Conservation (phyloP, 53 echinoderm and acorn worm species). For the Crossaster papposus region DNA sequence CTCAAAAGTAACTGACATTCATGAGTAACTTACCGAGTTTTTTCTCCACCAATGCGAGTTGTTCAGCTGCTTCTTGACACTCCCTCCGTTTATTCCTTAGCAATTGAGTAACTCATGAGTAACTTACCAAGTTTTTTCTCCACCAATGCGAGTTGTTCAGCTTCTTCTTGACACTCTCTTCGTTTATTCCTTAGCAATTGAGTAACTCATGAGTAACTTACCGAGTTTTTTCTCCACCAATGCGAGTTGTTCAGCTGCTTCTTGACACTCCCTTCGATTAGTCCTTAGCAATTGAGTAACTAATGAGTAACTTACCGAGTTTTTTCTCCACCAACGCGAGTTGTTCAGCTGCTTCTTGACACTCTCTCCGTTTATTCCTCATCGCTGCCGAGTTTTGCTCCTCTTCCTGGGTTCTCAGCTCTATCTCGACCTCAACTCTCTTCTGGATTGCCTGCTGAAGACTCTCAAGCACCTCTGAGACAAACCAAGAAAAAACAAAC, state of each 20-base stretch:
- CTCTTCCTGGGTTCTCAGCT: conserved; percentile 68
- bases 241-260: conserved; percentile 77
- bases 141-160: not conserved
- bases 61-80: not conserved
- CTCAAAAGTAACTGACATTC: not conserved
- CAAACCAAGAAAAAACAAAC: not conserved
- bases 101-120: not conserved
- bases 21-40: not conserved
- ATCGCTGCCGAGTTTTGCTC: conserved; percentile 67
- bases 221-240: conserved; percentile 88
- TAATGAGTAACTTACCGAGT: conserved; percentile 69
- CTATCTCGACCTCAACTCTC: conserved; percentile 62
- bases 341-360: conserved; percentile 82
- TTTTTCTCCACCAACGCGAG: conserved; percentile 77
- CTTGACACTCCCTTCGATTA: conserved; percentile 77
- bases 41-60: too few species aligned
- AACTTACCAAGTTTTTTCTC: not conserved
- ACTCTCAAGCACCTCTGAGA: conserved; percentile 60
- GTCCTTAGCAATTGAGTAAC: conserved; percentile 28
- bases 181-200: not conserved
- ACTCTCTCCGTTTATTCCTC: conserved; percentile 73
- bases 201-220: conserved; percentile 19
- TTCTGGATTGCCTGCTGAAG: conserved; percentile 49
- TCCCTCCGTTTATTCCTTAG: not conserved
- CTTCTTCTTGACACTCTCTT: not conserved